Evolutionary conservation across 2,888 invertebrate species (phyloP), one percentile per base, ranked within the genome.

Genomic region (Mimumesa dahlbomi): DNA sequence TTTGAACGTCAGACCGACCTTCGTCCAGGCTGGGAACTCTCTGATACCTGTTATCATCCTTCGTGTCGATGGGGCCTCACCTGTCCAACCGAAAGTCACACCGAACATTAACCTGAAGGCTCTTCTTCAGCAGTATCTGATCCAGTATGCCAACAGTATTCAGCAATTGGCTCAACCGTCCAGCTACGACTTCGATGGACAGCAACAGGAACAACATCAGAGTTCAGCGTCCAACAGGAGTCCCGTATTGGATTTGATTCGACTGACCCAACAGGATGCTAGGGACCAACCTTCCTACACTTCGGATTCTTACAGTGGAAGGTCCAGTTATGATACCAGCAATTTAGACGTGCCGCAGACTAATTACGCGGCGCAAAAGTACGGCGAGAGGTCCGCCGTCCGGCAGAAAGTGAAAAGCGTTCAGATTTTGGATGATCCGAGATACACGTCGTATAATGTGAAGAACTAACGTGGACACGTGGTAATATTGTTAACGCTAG

Each of bases 41-140:
- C 56, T 89, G 45, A 84, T 89, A 25, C 89, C 89, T 0, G 89
- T 89, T 0, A 89, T 89, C 14, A 88, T 89, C 25, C 79, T 89
- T 0, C 62, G 88, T 63, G 85, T 89, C 0, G 89, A 89, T 38
- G 89, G 89, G 0, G 83, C 83, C 0, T 82, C 88, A 0, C 89
- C 89, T 0, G 73, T 87, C 19, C 84, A 84, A 43, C 57, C 77
- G 0, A 84, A 85, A 62, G 7, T 61, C 2, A 57, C 82, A 0
- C 81, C 84, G 0, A 89, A 88, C 54, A 83, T 89, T 18, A 89
- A 89, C 45, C 70, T 89, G 7, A 89, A 88, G 54, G 84, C 89
- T 2, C 73, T 89, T 7, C 69, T 89, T 18, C 88, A 87, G 7
- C 88, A 86, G 36, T 89, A 89, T 29, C 70, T 89, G 11, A 73